Evolutionary conservation across 2,797 vertebrate species (phyloP), one percentile per base, ranked within the genome.

Genomic region (Mus spretus): DNA sequence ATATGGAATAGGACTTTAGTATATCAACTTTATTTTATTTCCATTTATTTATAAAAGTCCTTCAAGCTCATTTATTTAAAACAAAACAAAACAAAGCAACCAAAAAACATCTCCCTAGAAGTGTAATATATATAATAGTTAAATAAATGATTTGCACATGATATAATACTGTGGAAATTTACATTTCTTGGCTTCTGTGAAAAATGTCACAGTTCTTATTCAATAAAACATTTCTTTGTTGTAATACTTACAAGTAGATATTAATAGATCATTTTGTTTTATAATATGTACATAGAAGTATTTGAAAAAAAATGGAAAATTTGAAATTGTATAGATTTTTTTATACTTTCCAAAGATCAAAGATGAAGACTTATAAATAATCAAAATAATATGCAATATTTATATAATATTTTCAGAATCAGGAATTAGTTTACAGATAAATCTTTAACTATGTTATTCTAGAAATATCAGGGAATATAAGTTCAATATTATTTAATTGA

Each of bases 391-490:
- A n/a, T 44, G 2, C 1, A 89, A 7, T 55, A 63, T 91, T 82
- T 85, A 72, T 80, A 63, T 65, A 65, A 28, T 72, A 8, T 75
- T 94, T 91, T 91, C 31, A 85, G 50, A 94, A 79, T 74, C 19
- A 79, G 13, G 7, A 47, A 55, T 75, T 81, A n/a, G 77, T 44
- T 94, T 57, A 28, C 1, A 65, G 28, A 1, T 63, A 89, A 95
- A 70, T 85, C 3, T 7, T 87, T 89, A 91, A 37, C 86, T 86
- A 53, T 40, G n/a, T 0, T 0, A 93, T n/a, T 75, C 5, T 82
- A 77, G 37, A 87, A 87, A 85, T 93, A 86, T 2, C 40, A 9
- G 37, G 65, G 53, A 85, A 50, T 22, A 31, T 31, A 50, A 1
- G 65, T 74, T 61, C 72, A 92, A 55, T 13, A 91, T 74, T 80